These are phyloP conservation scores for Anisognathus igniventris DNA, from an alignment of 2,797 vertebrate species.

Conservation along the genomic window DNA sequence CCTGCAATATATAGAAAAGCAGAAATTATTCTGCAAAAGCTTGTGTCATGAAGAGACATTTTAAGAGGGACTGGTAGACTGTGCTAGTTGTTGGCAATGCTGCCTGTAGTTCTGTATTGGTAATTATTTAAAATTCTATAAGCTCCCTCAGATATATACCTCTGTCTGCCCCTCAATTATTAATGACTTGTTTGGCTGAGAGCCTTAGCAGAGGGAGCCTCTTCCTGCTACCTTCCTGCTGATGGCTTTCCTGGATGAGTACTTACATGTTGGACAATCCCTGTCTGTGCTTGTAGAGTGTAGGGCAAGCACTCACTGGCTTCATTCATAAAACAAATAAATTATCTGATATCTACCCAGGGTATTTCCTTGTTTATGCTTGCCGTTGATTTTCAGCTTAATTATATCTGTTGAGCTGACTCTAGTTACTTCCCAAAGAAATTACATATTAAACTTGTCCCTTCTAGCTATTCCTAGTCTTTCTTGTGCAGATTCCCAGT, in stretches of 20 bases:
- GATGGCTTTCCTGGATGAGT: not conserved
- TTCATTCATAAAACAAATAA: not conserved
- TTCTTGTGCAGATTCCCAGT: not conserved
- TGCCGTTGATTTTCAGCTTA: constrained; percentile 6
- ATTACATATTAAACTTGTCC: constrained; percentile 5
- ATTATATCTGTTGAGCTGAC: constrained; percentile 15
- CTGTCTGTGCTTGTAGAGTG: not conserved
- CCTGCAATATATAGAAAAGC: not conserved
- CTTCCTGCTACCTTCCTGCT: not conserved
- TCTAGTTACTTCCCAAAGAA: constrained; percentile 12
- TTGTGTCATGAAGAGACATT: not conserved
- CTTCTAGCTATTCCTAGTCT: constrained; percentile 15
- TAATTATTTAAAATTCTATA: not conserved
- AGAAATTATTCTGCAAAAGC: not conserved
- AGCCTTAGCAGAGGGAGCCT: not conserved
- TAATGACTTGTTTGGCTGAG: not conserved
- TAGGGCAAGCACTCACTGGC: not conserved
- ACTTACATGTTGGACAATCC: not conserved
- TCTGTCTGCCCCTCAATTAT: not conserved
- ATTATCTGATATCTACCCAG: not conserved
- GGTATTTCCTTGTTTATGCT: constrained; percentile 19
- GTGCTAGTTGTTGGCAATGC: not conserved
- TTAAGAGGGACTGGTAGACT: not conserved
- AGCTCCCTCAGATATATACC: not conserved
- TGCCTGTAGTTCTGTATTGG: not conserved